Evolutionary conservation across 2,797 vertebrate species (phyloP), one percentile per base, ranked within the genome.

Genomic region (Molothrus ater): DNA sequence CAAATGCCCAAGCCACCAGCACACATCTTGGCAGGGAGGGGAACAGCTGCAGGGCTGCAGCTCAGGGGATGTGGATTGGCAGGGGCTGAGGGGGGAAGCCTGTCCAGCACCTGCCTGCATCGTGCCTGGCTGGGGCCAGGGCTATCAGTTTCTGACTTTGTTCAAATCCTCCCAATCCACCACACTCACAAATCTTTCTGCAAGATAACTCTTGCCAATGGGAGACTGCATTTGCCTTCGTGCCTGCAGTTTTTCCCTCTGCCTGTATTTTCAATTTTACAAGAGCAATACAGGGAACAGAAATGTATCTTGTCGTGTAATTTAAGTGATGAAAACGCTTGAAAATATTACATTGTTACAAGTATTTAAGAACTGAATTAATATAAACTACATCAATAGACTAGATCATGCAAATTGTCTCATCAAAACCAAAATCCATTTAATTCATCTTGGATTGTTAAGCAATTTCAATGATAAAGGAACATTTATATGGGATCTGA

Each of bases 21-120:
- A 21, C 81, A 50, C 81, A 25, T 74, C 56, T 88, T 93, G 94
- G 93, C 88, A 64, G 16, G 1, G 43, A 73, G 57, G 66, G 70
- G 69, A 95, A 90, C 90, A 93, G 89, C 87, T 88, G 93, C 96
- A 88, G 2, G 9, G 80, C 91, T 80, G 95, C 94, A 93, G 93
- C 92, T 95, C 36, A 0, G 56, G 69, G 72, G 54, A 86, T 10
- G 59, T 60, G 84, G 14, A 24, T 8, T 96, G 96, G 94, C 94
- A 94, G 54, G 34, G 40, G 36, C 71, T 54, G 72, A 31, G 65
- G 4, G 68, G 88, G 47, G 68, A 78, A 93, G 90, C 63, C 73
- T 42, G 50, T 22, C 56, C 93, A 91, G 93, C 95, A 97, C 95
- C 96, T 96, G 96, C 93, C 93, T 53, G 53, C 13, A 0, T 45